Conservation (phyloP, 2,113 vertebrate species). For the Scophthalmus maximus region DNA sequence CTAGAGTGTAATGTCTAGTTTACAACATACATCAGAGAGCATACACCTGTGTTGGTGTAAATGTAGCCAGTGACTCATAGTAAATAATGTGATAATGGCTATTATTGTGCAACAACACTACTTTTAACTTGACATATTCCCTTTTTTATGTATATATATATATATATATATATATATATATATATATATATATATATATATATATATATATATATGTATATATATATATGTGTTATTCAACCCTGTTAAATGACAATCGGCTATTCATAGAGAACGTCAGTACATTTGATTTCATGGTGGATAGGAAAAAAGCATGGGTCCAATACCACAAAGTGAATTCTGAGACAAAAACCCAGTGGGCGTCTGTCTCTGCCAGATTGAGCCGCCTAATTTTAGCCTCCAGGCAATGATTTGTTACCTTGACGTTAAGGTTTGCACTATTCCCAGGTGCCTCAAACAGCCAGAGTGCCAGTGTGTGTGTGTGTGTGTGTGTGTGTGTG, state of each 20-base stretch:
- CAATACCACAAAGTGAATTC: conserved; percentile 51
- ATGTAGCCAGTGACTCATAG: too few species aligned
- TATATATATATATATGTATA: too few species aligned
- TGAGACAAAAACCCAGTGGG: conserved; percentile 37
- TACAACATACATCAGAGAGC: too few species aligned
- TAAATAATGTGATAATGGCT: too few species aligned
- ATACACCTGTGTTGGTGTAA: too few species aligned
- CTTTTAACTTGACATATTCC: not conserved
- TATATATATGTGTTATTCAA: conserved; percentile 19
- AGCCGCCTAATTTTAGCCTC: conserved; percentile 52
- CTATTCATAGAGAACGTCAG: conserved; percentile 51
- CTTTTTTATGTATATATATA: too few species aligned
- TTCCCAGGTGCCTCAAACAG: conserved; percentile 52
- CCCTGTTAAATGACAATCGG: conserved; percentile 4
- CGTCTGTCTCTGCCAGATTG: conserved; percentile 56
- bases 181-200: too few species aligned
- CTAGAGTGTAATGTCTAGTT: too few species aligned
- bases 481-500: not conserved
- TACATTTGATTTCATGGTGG: conserved; percentile 51
- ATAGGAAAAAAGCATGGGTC: conserved; percentile 32
- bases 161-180: too few species aligned
- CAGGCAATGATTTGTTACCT: conserved; percentile 71
- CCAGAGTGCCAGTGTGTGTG: conserved; percentile 20
- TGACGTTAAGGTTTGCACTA: conserved; percentile 60
- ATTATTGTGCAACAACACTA: not conserved